Percentiles rank a stretch among this genome's conserved stretches.
Conservation (phyloP, 2,888 invertebrate genomes). For the Acanthosoma haemorrhoidale region DNA sequence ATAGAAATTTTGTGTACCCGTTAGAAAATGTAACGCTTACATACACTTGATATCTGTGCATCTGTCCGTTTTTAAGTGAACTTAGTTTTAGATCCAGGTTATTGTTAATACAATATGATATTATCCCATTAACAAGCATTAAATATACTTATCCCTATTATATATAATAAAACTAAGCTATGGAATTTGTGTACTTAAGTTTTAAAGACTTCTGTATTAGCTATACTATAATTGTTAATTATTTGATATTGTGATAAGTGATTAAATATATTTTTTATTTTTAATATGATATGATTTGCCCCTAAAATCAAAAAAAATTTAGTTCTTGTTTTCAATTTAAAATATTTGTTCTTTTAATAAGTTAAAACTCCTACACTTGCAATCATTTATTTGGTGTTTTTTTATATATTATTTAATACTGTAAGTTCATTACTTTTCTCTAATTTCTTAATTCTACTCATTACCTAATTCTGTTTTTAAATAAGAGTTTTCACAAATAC, state of each 20-base stretch:
- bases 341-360: no score
- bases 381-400: no score
- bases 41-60: slow-evolving; percentile 16
- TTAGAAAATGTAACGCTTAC: slow-evolving; percentile 20
- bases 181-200: slow-evolving; percentile 2
- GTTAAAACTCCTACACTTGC: no score
- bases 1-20: slow-evolving; percentile 8
- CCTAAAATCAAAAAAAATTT: no score
- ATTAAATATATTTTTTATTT: not conserved
- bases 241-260: not conserved
- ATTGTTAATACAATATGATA: slow-evolving; percentile 9
- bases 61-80: slow-evolving; percentile 5
- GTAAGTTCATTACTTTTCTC: no score
- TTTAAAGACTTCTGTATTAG: not conserved
- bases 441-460: no score
- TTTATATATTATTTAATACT: no score
- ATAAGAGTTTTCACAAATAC: no score
- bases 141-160: not conserved
- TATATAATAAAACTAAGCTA: no score
- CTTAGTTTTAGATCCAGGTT: not conserved
- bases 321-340: no score
- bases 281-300: not conserved
- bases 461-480: no score
- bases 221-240: not conserved
- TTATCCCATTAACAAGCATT: not conserved